These are phyloP conservation scores for Euborellia annulipes DNA, from an alignment of 1,140 invertebrate species.

Conservation along the genomic window DNA sequence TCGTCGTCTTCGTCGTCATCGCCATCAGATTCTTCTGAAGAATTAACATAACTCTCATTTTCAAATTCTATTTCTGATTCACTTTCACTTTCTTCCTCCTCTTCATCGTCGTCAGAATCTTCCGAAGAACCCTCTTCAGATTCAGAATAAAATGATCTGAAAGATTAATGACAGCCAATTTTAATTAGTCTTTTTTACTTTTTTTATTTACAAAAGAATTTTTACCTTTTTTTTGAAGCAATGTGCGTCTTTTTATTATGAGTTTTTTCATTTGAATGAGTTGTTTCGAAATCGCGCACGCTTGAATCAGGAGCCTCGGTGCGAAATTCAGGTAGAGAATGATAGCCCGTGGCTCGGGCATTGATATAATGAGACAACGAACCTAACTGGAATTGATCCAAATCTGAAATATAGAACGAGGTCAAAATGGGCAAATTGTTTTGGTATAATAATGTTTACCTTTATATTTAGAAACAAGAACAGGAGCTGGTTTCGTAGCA, in stretches of 20 bases:
- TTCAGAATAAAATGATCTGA: slow-evolving; percentile 18
- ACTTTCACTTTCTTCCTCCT: slow-evolving; percentile 15
- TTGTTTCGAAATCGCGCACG: slow-evolving; percentile 58
- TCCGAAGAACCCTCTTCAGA: slow-evolving; percentile 17
- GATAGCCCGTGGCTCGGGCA: slow-evolving; percentile 67
- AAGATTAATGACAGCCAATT: no score
- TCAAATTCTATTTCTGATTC: slow-evolving; percentile 6
- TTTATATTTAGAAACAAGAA: slow-evolving; percentile 51
- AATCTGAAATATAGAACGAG: slow-evolving; percentile 33
- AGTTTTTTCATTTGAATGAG: slow-evolving; percentile 15
- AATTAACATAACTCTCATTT: slow-evolving; percentile 24
- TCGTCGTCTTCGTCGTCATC: slow-evolving; percentile 25
- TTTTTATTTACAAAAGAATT: no score
- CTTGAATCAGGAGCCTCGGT: slow-evolving; percentile 53
- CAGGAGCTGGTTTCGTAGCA: slow-evolving; percentile 81
- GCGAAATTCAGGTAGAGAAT: slow-evolving; percentile 77
- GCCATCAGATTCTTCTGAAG: slow-evolving; percentile 25
- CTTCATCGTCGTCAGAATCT: slow-evolving; percentile 12
- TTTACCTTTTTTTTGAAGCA: no score
- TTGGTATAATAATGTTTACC: slow-evolving; percentile 25
- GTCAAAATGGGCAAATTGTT: no score
- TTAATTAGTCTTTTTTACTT: no score
- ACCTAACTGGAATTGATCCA: slow-evolving; percentile 80
- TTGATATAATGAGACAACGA: slow-evolving; percentile 92
- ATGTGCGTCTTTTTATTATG: slow-evolving; percentile 15